Percentiles rank a stretch among this genome's conserved stretches.
Evolutionary conservation across 2,888 invertebrate species (phyloP).

Genomic region (Leptinotarsa haldemani): DNA sequence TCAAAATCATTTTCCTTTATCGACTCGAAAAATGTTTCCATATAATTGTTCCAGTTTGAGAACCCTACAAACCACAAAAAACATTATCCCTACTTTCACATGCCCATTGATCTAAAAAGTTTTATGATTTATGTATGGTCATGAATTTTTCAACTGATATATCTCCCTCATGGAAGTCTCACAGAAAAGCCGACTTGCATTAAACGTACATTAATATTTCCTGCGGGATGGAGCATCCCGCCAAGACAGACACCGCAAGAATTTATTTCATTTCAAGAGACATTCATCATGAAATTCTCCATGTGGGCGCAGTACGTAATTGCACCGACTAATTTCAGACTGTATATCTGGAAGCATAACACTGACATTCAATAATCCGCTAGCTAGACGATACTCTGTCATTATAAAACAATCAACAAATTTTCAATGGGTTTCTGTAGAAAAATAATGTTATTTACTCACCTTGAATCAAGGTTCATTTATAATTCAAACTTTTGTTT

Average conservation of each 20-base stretch:
- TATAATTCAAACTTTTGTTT: not conserved
- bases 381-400: not conserved
- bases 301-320: not conserved
- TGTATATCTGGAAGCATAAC: not conserved
- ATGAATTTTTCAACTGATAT: too few relatives aligned
- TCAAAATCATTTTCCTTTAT: too few relatives aligned
- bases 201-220: not conserved
- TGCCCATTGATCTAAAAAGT: too few relatives aligned
- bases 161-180: too few relatives aligned
- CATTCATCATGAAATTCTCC: not conserved
- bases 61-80: too few relatives aligned
- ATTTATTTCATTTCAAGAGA: not conserved
- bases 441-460: not conserved
- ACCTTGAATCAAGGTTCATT: conserved; percentile 10
- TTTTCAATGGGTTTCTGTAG: not conserved
- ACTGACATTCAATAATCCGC: not conserved
- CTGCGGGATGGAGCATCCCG: not conserved
- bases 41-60: too few relatives aligned
- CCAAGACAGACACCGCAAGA: not conserved
- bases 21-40: too few relatives aligned
- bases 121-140: too few relatives aligned
- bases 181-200: too few relatives aligned
- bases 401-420: conserved; percentile 1
- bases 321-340: not conserved
- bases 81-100: too few relatives aligned